Conservation (phyloP, 2,113 vertebrate species). For the Gavialis gangeticus region DNA sequence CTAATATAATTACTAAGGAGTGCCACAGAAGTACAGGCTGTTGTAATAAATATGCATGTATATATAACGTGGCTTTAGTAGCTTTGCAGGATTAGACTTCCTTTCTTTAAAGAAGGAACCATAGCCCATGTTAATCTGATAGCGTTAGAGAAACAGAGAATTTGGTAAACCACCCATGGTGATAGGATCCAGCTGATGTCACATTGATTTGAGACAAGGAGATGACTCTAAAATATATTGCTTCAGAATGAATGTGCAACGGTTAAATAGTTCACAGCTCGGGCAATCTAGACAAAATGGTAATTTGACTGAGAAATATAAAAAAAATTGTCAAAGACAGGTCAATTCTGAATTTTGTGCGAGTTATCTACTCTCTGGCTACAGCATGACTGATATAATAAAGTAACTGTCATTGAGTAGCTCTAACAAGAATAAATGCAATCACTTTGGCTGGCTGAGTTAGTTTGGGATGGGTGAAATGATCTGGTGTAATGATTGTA, state of each 20-base stretch:
- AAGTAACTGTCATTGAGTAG: background rate
- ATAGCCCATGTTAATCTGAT: slow-evolving; percentile 13
- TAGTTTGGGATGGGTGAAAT: background rate
- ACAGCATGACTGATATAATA: background rate
- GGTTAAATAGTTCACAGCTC: background rate
- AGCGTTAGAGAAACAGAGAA: slow-evolving; percentile 21
- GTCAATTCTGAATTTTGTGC: background rate
- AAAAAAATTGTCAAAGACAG: background rate
- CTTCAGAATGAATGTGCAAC: background rate
- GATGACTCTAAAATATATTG: background rate
- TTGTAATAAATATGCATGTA: background rate
- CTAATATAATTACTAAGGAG: background rate
- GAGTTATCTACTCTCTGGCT: background rate
- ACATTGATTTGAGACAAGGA: background rate
- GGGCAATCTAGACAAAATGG: background rate
- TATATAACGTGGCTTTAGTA: background rate
- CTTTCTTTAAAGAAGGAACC: slow-evolving; percentile 34
- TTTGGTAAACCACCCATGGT: background rate
- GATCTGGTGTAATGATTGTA: background rate
- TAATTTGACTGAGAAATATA: background rate
- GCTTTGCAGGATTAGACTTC: slow-evolving; percentile 57
- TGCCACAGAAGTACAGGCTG: background rate
- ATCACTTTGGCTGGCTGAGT: background rate
- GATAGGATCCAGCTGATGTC: background rate
- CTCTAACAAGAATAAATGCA: background rate